Percentiles rank a stretch among this genome's conserved stretches.
Conservation (phyloP, 2,888 invertebrate genomes). For the Steinernema carpocapsae region DNA sequence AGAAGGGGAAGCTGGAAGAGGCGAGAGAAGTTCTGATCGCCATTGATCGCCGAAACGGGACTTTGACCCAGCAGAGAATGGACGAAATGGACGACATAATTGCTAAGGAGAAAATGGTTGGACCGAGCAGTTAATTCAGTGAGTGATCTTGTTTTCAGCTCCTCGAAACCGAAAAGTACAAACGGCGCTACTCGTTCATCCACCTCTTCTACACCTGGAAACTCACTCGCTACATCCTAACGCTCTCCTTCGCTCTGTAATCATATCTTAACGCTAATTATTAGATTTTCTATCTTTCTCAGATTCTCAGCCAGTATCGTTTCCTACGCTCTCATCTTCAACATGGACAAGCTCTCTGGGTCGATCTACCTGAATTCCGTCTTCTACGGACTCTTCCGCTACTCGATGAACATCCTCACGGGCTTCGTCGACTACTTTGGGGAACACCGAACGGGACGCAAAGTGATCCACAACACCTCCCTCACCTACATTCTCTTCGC, state of each 20-base stretch:
- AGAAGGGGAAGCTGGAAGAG: conserved; percentile 46
- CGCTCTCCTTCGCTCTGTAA: conserved; percentile 28
- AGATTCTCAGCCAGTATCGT: conserved; percentile 58
- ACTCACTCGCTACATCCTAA: conserved; percentile 13
- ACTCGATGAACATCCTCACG: conserved; percentile 36
- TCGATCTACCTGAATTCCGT: conserved; percentile 58
- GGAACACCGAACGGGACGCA: conserved; percentile 47
- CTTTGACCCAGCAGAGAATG: conserved; percentile 39
- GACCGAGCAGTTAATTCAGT: not conserved
- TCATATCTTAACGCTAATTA: not conserved
- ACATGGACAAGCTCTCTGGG: conserved; percentile 64
- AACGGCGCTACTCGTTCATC: conserved; percentile 10
- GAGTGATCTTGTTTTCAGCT: not conserved
- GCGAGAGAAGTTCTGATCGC: conserved; percentile 40
- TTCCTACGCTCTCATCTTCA: conserved; percentile 64
- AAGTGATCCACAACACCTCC: conserved; percentile 48
- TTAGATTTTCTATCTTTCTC: conserved; percentile 22
- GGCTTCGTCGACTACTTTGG: conserved; percentile 48
- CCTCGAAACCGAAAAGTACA: not conserved
- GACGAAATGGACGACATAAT: conserved; percentile 44
- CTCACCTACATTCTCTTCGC: conserved; percentile 47
- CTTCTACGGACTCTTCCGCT: conserved; percentile 49
- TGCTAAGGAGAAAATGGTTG: conserved; percentile 45
- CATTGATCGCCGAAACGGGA: conserved; percentile 48
- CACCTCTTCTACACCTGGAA: conserved; percentile 33